Conservation (phyloP, 1,140 invertebrate species). For the Pseudomyrmex concolor region DNA sequence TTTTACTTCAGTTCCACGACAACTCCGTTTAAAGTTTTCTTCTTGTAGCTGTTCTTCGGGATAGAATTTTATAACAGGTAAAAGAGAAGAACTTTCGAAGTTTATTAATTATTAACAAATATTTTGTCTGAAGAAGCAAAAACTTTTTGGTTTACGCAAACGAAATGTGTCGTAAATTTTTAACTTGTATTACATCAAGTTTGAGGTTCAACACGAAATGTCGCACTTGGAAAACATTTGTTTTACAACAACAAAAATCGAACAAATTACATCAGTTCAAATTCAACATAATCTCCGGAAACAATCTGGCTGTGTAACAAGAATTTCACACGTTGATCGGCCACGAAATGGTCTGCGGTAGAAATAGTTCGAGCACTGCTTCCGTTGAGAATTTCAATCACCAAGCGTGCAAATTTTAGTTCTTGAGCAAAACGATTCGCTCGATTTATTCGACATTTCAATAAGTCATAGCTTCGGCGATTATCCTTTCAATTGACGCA, state of each 20-base stretch:
- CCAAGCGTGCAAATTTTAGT: not conserved
- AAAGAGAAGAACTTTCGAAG: not conserved
- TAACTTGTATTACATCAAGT: not conserved
- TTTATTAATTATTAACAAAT: not conserved
- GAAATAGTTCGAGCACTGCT: not conserved
- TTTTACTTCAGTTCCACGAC: not conserved
- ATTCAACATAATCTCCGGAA: not conserved
- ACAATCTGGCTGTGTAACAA: not conserved
- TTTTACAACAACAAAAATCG: not conserved
- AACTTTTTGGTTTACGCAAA: no score
- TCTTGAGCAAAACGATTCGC: not conserved
- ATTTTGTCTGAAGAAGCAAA: not conserved
- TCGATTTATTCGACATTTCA: not conserved
- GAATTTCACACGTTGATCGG: not conserved
- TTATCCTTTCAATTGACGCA: not conserved
- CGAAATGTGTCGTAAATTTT: not conserved
- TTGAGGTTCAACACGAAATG: not conserved
- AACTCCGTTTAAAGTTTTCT: not conserved
- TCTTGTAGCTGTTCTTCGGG: not conserved
- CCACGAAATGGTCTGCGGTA: not conserved
- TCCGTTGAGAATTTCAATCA: not conserved
- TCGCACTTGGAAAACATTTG: constrained; percentile 8
- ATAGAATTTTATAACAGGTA: not conserved
- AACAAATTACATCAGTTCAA: not conserved
- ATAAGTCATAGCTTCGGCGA: no score